Conservation (phyloP, 2,113 vertebrate species). For the Symphodus melops region DNA sequence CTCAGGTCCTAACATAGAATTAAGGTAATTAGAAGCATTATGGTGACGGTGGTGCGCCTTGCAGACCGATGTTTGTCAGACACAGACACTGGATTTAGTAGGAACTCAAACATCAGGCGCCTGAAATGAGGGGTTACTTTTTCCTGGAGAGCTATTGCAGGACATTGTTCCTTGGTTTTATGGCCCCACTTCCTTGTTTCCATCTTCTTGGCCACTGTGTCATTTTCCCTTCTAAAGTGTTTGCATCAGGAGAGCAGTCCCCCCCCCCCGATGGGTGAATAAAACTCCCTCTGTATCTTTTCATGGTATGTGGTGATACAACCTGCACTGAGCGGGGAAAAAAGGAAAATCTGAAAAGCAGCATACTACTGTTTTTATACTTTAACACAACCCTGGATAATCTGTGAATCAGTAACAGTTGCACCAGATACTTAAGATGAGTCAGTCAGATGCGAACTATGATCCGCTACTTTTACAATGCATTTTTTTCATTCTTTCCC, state of each 20-base stretch:
- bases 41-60: conserved; percentile 61
- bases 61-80: conserved; percentile 76
- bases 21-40: conserved; percentile 76
- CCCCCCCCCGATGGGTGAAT: conserved; percentile 73
- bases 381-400: neutral
- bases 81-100: conserved; percentile 51
- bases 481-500: neutral
- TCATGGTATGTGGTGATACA: conserved; percentile 52
- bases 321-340: conserved; percentile 26
- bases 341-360: conserved; percentile 21
- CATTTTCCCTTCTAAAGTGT: conserved; percentile 74
- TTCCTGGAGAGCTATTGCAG: conserved; percentile 51
- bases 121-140: conserved; percentile 72
- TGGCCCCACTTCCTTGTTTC: conserved; percentile 56
- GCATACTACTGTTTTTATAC: conserved; percentile 9
- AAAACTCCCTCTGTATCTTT: conserved; percentile 64
- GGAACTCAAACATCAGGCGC: conserved; percentile 68
- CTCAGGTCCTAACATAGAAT: conserved; percentile 73
- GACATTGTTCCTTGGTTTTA: conserved; percentile 63
- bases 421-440: neutral
- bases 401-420: neutral
- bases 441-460: too few species aligned
- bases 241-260: conserved; percentile 65
- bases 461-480: neutral
- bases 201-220: conserved; percentile 54